Percentiles rank a stretch among this genome's conserved stretches.
These are phyloP conservation scores for Hycleus phaleratus DNA, from an alignment of 1,140 invertebrate genomes.

Conservation along the genomic window DNA sequence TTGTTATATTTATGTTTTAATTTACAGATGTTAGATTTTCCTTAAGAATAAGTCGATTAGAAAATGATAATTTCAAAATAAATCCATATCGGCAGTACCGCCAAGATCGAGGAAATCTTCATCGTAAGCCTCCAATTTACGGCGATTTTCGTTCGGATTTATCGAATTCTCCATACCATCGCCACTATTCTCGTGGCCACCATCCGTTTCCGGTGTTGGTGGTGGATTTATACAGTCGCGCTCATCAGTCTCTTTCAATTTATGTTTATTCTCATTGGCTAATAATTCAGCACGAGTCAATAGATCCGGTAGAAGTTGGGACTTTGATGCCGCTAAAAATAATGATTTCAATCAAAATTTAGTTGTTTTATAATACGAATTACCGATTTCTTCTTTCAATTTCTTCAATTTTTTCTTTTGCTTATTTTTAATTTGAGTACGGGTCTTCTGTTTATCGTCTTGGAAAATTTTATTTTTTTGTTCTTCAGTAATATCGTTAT, in stretches of 20 bases:
- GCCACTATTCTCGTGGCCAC: constrained; percentile 60
- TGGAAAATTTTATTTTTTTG: constrained; percentile 65
- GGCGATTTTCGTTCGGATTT: not conserved
- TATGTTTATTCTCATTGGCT: constrained; percentile 39
- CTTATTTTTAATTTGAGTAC: constrained; percentile 49
- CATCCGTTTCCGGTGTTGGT: constrained; percentile 66
- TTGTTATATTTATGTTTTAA: constrained; percentile 5
- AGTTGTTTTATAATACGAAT: constrained; percentile 20
- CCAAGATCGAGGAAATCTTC: constrained; percentile 65
- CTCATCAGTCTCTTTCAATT: constrained; percentile 43
- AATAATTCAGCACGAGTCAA: constrained; percentile 50
- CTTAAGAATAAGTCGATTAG: constrained; percentile 5
- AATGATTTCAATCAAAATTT: not conserved
- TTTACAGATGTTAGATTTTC: constrained; percentile 30
- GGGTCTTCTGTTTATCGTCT: constrained; percentile 53
- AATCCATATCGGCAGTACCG: constrained; percentile 63
- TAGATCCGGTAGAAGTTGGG: constrained; percentile 52
- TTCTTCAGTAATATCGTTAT: constrained; percentile 58
- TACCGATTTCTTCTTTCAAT: constrained; percentile 32
- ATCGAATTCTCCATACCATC: constrained; percentile 46
- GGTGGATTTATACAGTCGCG: constrained; percentile 63
- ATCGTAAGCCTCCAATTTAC: constrained; percentile 45
- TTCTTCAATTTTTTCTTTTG: constrained; percentile 59
- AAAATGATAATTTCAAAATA: constrained; percentile 48
- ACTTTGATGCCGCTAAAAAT: constrained; percentile 26